A percentile compares a stretch with the other conserved stretches of the same genome.
phyloP scores from a whole-genome alignment of 2,113 vertebrate genomes.

The Nerophis lumbriciformis region DNA sequence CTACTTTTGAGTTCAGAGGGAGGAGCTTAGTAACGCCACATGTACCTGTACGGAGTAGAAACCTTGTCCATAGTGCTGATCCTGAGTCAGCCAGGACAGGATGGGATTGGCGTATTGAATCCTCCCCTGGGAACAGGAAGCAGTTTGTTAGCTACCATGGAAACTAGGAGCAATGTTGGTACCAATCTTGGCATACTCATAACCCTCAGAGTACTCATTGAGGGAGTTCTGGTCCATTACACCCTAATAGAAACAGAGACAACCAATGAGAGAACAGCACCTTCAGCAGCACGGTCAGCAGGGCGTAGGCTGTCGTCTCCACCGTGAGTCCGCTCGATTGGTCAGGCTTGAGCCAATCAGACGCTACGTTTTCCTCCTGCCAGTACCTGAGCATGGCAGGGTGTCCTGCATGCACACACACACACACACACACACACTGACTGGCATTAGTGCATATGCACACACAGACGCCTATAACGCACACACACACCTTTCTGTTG shows the following conservation, averaged over 20 bases:
- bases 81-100: slow-evolving; percentile 83
- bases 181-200: too few species aligned
- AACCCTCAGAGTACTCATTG: too few species aligned
- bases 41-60: slow-evolving; percentile 84
- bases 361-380: slow-evolving; percentile 61
- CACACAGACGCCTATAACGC: slow-evolving; percentile 15
- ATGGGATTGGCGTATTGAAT: slow-evolving; percentile 76
- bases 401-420: slow-evolving; percentile 63
- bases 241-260: not conserved
- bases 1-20: slow-evolving; percentile 1
- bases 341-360: slow-evolving; percentile 56
- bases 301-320: slow-evolving; percentile 83
- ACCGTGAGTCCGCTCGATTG: slow-evolving; percentile 73
- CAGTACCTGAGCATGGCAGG: slow-evolving; percentile 78
- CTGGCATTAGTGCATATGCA: not conserved
- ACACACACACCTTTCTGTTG: slow-evolving; percentile 58
- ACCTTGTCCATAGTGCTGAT: slow-evolving; percentile 83
- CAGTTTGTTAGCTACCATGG: not conserved
- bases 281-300: slow-evolving; percentile 73
- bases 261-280: slow-evolving; percentile 17
- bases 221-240: too few species aligned
- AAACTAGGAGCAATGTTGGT: too few species aligned
- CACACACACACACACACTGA: slow-evolving; percentile 6
- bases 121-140: slow-evolving; percentile 51
- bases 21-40: not conserved